phyloP scores from a whole-genome alignment of 1,140 invertebrate genomes.

The Drosophila truncata region DNA sequence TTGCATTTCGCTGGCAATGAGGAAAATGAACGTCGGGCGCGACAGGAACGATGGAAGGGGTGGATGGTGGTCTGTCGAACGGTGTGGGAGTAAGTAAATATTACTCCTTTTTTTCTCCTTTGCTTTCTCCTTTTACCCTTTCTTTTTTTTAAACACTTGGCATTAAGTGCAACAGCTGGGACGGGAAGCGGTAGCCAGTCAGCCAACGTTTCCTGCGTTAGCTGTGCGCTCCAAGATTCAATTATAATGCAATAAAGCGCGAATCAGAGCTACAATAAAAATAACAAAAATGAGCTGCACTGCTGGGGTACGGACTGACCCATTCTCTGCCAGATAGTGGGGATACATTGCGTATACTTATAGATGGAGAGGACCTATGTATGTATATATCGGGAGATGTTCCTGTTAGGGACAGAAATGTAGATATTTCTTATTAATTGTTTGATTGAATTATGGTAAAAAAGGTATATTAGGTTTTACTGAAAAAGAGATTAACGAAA shows the following conservation, averaged over 20 bases:
- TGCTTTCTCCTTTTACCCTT: slow-evolving; percentile 21
- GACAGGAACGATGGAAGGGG: not conserved
- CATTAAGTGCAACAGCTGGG: slow-evolving; percentile 79
- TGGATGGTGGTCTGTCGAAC: slow-evolving; percentile 7
- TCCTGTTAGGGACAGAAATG: not conserved
- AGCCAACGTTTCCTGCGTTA: slow-evolving; percentile 80
- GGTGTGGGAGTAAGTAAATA: slow-evolving; percentile 72
- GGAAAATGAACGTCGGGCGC: slow-evolving; percentile 55
- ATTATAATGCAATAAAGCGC: slow-evolving; percentile 84
- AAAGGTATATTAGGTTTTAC: not conserved
- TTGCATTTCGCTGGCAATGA: slow-evolving; percentile 79
- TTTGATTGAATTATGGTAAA: not conserved
- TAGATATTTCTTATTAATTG: not conserved
- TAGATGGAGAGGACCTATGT: slow-evolving; percentile 20
- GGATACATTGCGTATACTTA: slow-evolving; percentile 32
- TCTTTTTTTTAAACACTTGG: slow-evolving; percentile 72
- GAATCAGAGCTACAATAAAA: slow-evolving; percentile 83
- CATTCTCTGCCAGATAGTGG: slow-evolving; percentile 21
- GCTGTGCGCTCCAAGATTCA: slow-evolving; percentile 83
- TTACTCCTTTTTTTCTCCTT: slow-evolving; percentile 48
- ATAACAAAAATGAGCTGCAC: slow-evolving; percentile 65
- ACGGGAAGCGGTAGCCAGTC: slow-evolving; percentile 60
- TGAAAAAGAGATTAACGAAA: not conserved
- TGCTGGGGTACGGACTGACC: slow-evolving; percentile 9
- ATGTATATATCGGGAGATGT: slow-evolving; percentile 8